phyloP scores from a whole-genome alignment of 2,888 invertebrate genomes.

The Anodontia alba region DNA sequence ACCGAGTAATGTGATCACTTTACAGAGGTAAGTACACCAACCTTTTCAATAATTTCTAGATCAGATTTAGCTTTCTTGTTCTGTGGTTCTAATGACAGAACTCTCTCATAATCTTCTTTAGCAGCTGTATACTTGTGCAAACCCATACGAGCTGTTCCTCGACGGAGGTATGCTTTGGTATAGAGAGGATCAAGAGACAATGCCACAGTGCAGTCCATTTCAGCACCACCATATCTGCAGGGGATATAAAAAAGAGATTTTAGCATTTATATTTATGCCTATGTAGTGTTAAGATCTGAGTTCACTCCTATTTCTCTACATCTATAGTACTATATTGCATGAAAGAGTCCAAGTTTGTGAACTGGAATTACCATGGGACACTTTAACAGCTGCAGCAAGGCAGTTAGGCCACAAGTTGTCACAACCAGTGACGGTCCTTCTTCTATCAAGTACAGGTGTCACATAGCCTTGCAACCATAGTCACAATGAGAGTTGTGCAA shows the following conservation, averaged over 20 bases:
- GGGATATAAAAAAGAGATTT: conserved; percentile 5
- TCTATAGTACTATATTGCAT: too few relatives aligned
- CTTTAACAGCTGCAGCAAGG: too few relatives aligned
- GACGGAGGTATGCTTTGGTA: conserved; percentile 83
- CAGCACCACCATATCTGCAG: conserved; percentile 85
- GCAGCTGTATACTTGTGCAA: conserved; percentile 91
- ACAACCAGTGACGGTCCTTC: too few relatives aligned
- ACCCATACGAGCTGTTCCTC: conserved; percentile 87
- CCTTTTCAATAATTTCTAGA: conserved; percentile 86
- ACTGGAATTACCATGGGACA: neutral
- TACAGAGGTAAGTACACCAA: conserved; percentile 45
- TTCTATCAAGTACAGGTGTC: too few relatives aligned
- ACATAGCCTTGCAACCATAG: too few relatives aligned
- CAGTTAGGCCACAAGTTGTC: too few relatives aligned
- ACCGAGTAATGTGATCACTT: too few relatives aligned
- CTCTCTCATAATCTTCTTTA: conserved; percentile 89
- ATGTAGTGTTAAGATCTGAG: too few relatives aligned
- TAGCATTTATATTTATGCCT: too few relatives aligned
- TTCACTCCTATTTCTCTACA: too few relatives aligned
- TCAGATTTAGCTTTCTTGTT: conserved; percentile 90
- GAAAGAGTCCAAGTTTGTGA: neutral
- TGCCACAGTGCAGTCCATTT: conserved; percentile 84
- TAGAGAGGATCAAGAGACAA: conserved; percentile 84
- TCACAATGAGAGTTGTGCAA: too few relatives aligned
- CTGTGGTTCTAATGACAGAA: conserved; percentile 91